Percentiles rank a stretch among this genome's conserved stretches.
Conservation (phyloP, 1,140 invertebrate genomes). For the Pseudomyrmex sp. region DNA sequence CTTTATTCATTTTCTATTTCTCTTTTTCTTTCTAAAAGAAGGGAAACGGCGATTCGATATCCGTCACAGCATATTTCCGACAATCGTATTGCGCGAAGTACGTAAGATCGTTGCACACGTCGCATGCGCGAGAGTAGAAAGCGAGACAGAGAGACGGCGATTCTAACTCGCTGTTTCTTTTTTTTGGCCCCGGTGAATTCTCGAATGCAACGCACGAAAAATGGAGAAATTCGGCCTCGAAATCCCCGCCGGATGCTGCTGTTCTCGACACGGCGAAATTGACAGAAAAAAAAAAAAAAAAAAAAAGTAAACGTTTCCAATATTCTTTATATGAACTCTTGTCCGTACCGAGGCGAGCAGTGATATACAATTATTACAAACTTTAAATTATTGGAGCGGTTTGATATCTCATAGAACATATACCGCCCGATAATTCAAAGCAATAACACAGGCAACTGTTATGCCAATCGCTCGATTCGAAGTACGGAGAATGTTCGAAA, state of each 20-base stretch:
- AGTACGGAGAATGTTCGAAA: background rate
- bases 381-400: background rate
- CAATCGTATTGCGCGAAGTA: background rate
- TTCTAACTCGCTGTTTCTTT: background rate
- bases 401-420: too few relatives aligned
- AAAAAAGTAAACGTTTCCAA: too few relatives aligned
- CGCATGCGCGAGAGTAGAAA: conserved; percentile 31
- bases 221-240: conserved; percentile 52
- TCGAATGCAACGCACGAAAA: conserved; percentile 44
- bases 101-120: conserved; percentile 18
- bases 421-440: too few relatives aligned
- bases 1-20: too few relatives aligned
- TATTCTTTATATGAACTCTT: too few relatives aligned
- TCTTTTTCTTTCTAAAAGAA: background rate
- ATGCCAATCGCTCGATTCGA: conserved; percentile 35
- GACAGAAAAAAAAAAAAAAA: too few relatives aligned
- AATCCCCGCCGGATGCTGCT: too few relatives aligned
- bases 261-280: too few relatives aligned
- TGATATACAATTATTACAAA: too few relatives aligned
- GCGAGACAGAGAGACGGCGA: conserved; percentile 26
- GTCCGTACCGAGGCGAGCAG: too few relatives aligned
- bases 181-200: conserved; percentile 8
- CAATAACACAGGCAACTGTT: conserved; percentile 14
- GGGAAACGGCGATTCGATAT: background rate
- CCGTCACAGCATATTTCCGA: background rate